phyloP scores from a whole-genome alignment of 1,140 invertebrate species.

The Dendroctonus valens region DNA sequence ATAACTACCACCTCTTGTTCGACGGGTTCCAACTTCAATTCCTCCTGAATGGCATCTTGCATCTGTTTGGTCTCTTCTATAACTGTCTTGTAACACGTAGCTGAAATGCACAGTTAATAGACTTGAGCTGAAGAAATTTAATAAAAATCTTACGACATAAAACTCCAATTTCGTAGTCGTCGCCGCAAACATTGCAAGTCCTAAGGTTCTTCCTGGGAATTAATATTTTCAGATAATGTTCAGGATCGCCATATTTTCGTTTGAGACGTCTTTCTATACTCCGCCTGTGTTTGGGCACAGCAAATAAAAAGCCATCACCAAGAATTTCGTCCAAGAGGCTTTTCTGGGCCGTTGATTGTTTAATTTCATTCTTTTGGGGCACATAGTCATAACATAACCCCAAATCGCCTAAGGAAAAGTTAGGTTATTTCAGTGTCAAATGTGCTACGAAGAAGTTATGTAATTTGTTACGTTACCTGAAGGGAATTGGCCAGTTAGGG shows the following conservation, averaged over 20 bases:
- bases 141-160: conserved; percentile 71
- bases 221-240: conserved; percentile 66
- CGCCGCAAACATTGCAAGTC: conserved; percentile 76
- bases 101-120: conserved; percentile 50
- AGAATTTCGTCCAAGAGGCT: conserved; percentile 60
- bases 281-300: conserved; percentile 74
- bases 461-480: conserved; percentile 50
- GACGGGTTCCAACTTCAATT: conserved; percentile 68
- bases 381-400: conserved; percentile 27
- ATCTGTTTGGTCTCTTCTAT: conserved; percentile 76
- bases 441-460: conserved; percentile 37
- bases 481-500: conserved; percentile 50
- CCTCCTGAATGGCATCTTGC: conserved; percentile 68
- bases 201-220: conserved; percentile 71
- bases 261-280: conserved; percentile 70
- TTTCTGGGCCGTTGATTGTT: conserved; percentile 4
- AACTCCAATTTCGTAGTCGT: conserved; percentile 70
- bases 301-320: conserved; percentile 75
- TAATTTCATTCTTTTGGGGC: conserved; percentile 3
- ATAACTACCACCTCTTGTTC: conserved; percentile 82
- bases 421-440: conserved; percentile 39
- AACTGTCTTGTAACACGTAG: conserved; percentile 78
- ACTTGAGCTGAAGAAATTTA: neutral
- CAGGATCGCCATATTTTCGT: conserved; percentile 66
- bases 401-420: conserved; percentile 45